phyloP scores from a whole-genome alignment of 1,140 invertebrate genomes.

The Radopholus similis region DNA sequence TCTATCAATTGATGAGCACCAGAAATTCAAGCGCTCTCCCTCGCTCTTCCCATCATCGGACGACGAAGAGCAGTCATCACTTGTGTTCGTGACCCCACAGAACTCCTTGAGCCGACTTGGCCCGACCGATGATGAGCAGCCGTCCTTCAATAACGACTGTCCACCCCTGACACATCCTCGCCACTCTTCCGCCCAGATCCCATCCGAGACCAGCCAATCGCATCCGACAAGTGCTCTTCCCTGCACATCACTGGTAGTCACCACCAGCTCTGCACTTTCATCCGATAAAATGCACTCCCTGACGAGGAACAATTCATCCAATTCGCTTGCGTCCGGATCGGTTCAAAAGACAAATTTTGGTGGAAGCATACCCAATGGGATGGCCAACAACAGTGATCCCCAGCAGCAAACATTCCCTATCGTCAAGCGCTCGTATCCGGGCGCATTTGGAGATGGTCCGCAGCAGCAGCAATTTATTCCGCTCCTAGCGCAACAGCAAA shows the following conservation, averaged over 20 bases:
- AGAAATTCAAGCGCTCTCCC: too few relatives aligned
- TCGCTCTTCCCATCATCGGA: too few relatives aligned
- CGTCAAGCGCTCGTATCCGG: constrained; percentile 9
- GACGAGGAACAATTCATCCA: constrained; percentile 3
- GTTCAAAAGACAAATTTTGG: background rate
- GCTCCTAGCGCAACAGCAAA: constrained; percentile 6
- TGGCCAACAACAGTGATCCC: background rate
- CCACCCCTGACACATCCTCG: background rate
- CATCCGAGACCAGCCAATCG: too few relatives aligned
- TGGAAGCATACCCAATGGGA: background rate
- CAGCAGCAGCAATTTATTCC: constrained; percentile 6
- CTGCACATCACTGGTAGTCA: background rate
- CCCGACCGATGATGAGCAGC: background rate
- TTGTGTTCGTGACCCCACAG: too few relatives aligned
- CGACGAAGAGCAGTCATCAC: too few relatives aligned
- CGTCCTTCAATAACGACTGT: background rate
- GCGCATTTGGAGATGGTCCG: background rate
- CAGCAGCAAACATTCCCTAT: background rate
- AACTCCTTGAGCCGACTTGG: too few relatives aligned
- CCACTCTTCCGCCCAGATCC: background rate
- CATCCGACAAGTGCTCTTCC: background rate
- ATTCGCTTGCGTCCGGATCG: background rate
- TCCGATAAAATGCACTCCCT: background rate
- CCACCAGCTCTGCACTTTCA: background rate
- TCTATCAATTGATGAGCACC: too few relatives aligned